Conservation (phyloP, 1,140 invertebrate genomes). For the Batillaria attramentaria region DNA sequence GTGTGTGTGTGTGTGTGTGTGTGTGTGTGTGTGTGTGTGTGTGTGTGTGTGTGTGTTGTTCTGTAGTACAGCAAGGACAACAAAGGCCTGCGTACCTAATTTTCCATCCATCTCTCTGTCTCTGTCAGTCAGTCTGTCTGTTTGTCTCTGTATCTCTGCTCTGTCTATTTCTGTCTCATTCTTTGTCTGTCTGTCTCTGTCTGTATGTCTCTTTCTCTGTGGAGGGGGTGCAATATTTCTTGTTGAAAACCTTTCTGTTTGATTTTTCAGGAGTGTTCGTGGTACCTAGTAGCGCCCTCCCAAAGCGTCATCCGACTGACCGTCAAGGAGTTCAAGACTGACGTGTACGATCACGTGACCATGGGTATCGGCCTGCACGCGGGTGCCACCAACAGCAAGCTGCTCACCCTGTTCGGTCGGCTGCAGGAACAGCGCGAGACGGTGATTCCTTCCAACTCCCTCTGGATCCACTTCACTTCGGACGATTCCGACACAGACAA, state of each 20-base stretch:
- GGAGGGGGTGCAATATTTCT: background rate
- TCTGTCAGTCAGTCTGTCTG: background rate
- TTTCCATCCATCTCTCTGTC: background rate
- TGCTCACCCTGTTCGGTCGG: conserved; percentile 30
- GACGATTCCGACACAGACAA: conserved; percentile 32
- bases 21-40: too few species aligned
- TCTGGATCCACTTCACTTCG: conserved; percentile 36
- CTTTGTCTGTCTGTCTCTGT: background rate
- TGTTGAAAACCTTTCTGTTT: background rate
- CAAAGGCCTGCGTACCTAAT: too few species aligned
- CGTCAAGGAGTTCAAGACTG: conserved; percentile 29
- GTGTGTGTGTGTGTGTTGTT: too few species aligned
- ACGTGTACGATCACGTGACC: conserved; percentile 36
- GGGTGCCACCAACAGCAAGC: background rate
- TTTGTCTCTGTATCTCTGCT: background rate
- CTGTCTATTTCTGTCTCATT: background rate
- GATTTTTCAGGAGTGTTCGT: conserved; percentile 32
- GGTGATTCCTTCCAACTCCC: conserved; percentile 35
- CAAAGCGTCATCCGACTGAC: conserved; percentile 32
- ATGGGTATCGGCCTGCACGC: conserved; percentile 35
- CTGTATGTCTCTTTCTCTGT: background rate
- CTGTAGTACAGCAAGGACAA: too few species aligned
- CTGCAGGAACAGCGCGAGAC: conserved; percentile 19
- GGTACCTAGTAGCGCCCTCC: conserved; percentile 32
- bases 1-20: too few species aligned